Conservation (phyloP, 2,888 invertebrate genomes). For the Dermolepida albohirtum region DNA sequence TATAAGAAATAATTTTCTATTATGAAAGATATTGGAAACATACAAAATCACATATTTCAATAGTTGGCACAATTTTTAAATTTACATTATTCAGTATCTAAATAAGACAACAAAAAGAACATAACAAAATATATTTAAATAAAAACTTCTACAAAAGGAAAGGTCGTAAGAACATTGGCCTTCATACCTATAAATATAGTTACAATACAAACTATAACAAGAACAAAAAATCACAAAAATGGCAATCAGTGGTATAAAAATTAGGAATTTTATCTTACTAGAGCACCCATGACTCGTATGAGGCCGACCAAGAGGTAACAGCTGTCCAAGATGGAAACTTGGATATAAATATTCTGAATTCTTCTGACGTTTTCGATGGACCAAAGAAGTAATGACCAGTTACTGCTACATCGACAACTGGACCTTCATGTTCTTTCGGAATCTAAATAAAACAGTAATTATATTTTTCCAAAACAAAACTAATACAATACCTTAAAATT, state of each 20-base stretch:
- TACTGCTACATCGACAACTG: constrained; percentile 70
- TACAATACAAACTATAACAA: constrained; percentile 18
- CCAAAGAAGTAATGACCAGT: constrained; percentile 73
- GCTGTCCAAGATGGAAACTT: constrained; percentile 76
- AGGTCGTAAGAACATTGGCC: constrained; percentile 26
- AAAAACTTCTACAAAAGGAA: constrained; percentile 25
- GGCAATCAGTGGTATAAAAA: constrained; percentile 33
- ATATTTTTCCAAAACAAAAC: not conserved
- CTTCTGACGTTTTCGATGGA: constrained; percentile 66
- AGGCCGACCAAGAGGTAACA: constrained; percentile 77
- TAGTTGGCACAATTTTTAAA: constrained; percentile 14
- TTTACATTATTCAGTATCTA: not conserved
- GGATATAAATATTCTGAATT: constrained; percentile 68
- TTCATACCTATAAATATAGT: constrained; percentile 7
- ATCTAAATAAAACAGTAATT: constrained; percentile 56
- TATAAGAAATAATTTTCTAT: no score
- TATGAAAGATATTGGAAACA: constrained; percentile 19
- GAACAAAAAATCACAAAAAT: constrained; percentile 39
- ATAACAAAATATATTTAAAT: constrained; percentile 32
- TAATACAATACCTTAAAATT: constrained; percentile 68
- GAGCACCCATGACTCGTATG: constrained; percentile 72
- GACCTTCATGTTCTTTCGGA: constrained; percentile 62
- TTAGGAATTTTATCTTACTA: constrained; percentile 48
- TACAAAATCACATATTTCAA: not conserved
- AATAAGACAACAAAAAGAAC: constrained; percentile 28